Conservation (phyloP, 2,888 invertebrate species). For the Anticlea derivata region DNA sequence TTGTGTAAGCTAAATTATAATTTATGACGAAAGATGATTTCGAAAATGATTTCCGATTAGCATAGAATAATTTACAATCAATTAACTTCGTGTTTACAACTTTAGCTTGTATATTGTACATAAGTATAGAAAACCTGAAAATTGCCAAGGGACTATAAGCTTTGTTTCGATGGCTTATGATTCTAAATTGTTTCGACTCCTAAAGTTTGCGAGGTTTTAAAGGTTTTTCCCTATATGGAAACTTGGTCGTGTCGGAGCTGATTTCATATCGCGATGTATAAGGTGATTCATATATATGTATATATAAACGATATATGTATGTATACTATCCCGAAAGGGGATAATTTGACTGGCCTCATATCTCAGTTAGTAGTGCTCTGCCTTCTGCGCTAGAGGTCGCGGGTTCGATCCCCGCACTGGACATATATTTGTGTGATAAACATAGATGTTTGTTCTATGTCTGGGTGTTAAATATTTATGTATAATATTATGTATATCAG, state of each 20-base stretch:
- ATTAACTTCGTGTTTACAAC: slow-evolving; percentile 9
- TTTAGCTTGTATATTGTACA: neutral
- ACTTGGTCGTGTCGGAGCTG: neutral
- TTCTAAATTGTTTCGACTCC: too few species aligned
- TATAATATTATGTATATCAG: too few species aligned
- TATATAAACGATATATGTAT: neutral
- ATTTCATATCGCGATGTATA: slow-evolving; percentile 5
- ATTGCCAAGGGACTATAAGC: neutral
- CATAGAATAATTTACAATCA: slow-evolving; percentile 15
- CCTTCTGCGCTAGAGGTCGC: too few species aligned
- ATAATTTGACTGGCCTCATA: too few species aligned
- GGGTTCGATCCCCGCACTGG: too few species aligned
- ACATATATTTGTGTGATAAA: too few species aligned
- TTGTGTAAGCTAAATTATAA: too few species aligned
- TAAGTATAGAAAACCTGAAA: neutral
- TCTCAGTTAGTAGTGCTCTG: too few species aligned
- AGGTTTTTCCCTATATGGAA: slow-evolving; percentile 7
- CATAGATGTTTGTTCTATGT: too few species aligned
- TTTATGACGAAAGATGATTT: neutral
- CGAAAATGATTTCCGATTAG: slow-evolving; percentile 1
- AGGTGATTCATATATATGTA: neutral
- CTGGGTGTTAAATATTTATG: too few species aligned
- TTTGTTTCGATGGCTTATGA: neutral
- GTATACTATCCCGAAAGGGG: too few species aligned
- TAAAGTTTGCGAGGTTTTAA: too few species aligned